Evolutionary conservation across 2,888 invertebrate species (phyloP), one percentile per base, ranked within the genome.

Genomic region (Acrobasis consociella): DNA sequence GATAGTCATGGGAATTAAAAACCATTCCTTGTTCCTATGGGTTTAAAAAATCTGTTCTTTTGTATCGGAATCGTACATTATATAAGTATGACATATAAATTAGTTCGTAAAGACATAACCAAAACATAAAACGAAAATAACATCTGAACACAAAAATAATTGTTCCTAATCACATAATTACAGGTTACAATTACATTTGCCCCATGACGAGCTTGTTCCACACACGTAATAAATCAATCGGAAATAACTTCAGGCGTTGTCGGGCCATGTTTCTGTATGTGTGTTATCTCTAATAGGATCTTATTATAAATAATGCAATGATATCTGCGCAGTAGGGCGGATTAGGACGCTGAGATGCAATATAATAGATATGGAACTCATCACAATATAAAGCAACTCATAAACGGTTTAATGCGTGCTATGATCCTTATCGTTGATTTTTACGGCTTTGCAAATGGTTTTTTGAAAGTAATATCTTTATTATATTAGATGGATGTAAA

Each of bases 361-460:
- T 81, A 85, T 83, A 82, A 83, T n/a, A 88, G 90, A 89, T 90
- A 87, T 73, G 74, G n/a, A 72, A 76, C 77, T 78, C 77, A 78
- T 76, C 76, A 82, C 77, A 85, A 80, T 73, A 77, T 75, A 84
- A 82, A 83, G 83, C 81, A 80, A 79, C 76, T 82, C 82, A 82
- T 86, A 86, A 87, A 85, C 80, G 77, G 75, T 85, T 85, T 83
- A 86, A 87, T 85, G 81, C 79, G 77, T 75, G 81, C 80, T 75
- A 72, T 69, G 91, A 91, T 91, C 80, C 81, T 82, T 86, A 91
- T 89, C 89, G 80, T 68, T 67, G 70, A 78, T 83, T 87, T 89
- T 91, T 89, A 91, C 87, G 80, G 80, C 83, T 79, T 76, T 74
- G 83, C 81, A 85, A 91, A 90, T 89, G 85, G 85, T 77, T 82